Evolutionary conservation across 2,797 vertebrate genomes (phyloP), one percentile per base, ranked within the genome.

Genomic region (Sardinella longiceps): DNA sequence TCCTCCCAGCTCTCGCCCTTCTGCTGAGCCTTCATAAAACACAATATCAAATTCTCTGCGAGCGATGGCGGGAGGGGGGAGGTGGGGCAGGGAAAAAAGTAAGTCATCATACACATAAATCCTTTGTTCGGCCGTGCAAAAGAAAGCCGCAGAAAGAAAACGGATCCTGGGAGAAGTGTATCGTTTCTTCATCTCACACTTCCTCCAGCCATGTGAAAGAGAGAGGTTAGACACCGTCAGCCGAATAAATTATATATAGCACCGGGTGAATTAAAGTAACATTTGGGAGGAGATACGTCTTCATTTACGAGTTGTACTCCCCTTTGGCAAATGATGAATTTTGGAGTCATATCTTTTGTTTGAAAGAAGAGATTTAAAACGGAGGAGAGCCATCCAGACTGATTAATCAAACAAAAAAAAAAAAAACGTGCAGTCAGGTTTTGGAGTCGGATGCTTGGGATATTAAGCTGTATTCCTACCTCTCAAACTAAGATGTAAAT

Each of bases 91-190:
- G 66, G 87, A 87, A 89, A 91, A 92, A 87, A 89, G 92, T 90
- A 95, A 94, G 92, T 93, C 92, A 92, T 91, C 92, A 90, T 91
- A 90, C 91, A 91, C 89, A 93, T 93, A 94, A 93, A 94, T 93
- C 91, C 91, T 93, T 95, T 95, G 93, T 95, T 94, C 87, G 86
- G 86, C 88, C 88, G 87, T 92, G 90, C 88, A 87, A 74, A 95
- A 91, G 90, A 56, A 92, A 93, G 87, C 88, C 89, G 86, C 91
- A 88, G 89, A 91, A 91, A 74, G 91, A 91, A 94, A 94, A 92
- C 89, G 89, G 92, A 94, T 93, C 92, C 89, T 85, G 89, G 0
- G 84, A 91, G 91, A 87, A 74, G 66, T 3, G 91, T 92, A 93
- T 94, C 87, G 88, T 93, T 93, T 94, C 90, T 90, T 89, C 58